phyloP scores from a whole-genome alignment of 2,888 invertebrate species.

The Minunthozetes semirufus region DNA sequence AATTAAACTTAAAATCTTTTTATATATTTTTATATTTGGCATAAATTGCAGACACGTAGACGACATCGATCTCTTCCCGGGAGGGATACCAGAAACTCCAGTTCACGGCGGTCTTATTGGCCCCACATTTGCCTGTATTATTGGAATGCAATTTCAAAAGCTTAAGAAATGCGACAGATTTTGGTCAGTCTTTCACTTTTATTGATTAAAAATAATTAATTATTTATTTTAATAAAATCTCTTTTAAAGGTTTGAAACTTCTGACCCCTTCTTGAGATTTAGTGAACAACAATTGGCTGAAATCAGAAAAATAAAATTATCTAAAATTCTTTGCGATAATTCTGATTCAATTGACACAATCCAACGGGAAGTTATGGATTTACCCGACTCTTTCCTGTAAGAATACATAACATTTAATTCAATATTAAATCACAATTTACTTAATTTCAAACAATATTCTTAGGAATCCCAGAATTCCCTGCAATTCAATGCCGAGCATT shows the following conservation, averaged over 20 bases:
- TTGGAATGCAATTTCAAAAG: constrained; percentile 86
- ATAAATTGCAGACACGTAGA: constrained; percentile 63
- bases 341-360: constrained; percentile 75
- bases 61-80: constrained; percentile 90
- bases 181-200: constrained; percentile 60
- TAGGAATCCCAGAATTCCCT: constrained; percentile 79
- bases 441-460: too few relatives aligned
- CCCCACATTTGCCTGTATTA: constrained; percentile 87
- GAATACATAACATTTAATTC: background rate
- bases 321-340: constrained; percentile 82
- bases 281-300: constrained; percentile 72
- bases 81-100: constrained; percentile 73
- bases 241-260: constrained; percentile 61
- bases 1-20: background rate
- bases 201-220: background rate
- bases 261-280: constrained; percentile 67
- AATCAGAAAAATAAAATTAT: constrained; percentile 72
- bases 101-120: constrained; percentile 84
- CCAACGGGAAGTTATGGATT: constrained; percentile 80
- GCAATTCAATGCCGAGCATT: constrained; percentile 68
- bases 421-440: background rate
- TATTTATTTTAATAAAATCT: background rate
- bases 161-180: constrained; percentile 86
- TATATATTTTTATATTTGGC: background rate
- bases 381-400: constrained; percentile 75